phyloP scores from a whole-genome alignment of 2,113 vertebrate species.

The Proteles cristata region DNA sequence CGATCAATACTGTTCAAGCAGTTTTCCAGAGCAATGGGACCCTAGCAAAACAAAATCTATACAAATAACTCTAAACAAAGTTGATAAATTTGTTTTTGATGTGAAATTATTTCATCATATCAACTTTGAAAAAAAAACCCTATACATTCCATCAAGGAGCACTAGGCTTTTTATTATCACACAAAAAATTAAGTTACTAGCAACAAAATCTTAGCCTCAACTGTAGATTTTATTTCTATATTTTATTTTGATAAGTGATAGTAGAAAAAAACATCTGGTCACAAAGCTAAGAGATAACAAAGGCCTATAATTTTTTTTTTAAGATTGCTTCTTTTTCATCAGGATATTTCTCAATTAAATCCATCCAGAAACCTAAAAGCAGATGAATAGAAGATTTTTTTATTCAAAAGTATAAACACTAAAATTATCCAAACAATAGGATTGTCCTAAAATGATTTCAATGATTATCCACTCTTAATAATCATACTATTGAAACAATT shows the following conservation, averaged over 20 bases:
- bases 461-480: constrained; percentile 28
- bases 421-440: neutral
- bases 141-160: neutral
- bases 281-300: constrained; percentile 5
- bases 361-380: constrained; percentile 28
- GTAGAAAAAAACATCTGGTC: neutral
- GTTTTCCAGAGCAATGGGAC: neutral
- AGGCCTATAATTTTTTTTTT: neutral
- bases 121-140: neutral
- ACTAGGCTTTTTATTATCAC: neutral
- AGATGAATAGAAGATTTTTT: constrained; percentile 1
- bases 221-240: neutral
- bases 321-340: neutral
- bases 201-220: neutral
- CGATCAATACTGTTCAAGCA: constrained; percentile 32
- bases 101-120: constrained; percentile 37
- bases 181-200: neutral
- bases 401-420: neutral
- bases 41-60: constrained; percentile 18
- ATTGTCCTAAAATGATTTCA: constrained; percentile 6
- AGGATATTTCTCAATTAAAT: neutral
- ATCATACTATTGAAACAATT: neutral
- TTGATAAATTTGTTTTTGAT: neutral
- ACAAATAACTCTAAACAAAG: constrained; percentile 8
- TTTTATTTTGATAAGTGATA: constrained; percentile 13